Evolutionary conservation across 2,888 invertebrate genomes (phyloP), one percentile per base, ranked within the genome.

Genomic region (Polydrusus pterygomalis): DNA sequence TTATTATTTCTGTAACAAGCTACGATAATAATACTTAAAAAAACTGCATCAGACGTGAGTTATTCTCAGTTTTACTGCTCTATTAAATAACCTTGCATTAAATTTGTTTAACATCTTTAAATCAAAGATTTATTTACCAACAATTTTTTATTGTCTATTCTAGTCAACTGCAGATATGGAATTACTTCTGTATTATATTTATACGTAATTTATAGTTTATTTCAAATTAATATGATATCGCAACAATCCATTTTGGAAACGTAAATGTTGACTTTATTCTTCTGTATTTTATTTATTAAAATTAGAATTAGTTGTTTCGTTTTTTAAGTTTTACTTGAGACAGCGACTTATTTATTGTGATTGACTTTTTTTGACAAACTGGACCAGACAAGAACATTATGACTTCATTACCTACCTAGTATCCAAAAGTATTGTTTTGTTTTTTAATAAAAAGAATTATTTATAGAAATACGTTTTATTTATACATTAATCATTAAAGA

Each of bases 381-480:
- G 1, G 5, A 30, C 20, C 30, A n/a, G 20, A 51, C 25, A 5
- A 3, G 20, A 10, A 54, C 25, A 25, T 51, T 20, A 11, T 17
- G 11, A 51, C n/a, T 56, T 34, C 8, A 34, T 34, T 34, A 34
- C 34, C 10, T 34, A 34, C 34, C 34, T 34, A 34, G 34, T 34
- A 67, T 72, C 69, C 58, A 74, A 77, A 70, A 70, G 74, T 74
- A 70, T 74, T 71, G 34, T 64, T 45, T 68, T 62, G 49, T 67
- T 74, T 54, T 64, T 49, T 20, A 77, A 77, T 77, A 77, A 75
- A 77, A 73, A 69, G 54, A 25, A 40, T 54, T 34, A 15, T 63
- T n/a, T 67, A 54, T 72, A 54, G 20, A 63, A 69, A 0, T 13
- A 18, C 64, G 47, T 58, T 65, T 68, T 68, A 63, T 40, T 70